phyloP scores from a whole-genome alignment of 2,888 invertebrate genomes.

The Orchestes rusci region DNA sequence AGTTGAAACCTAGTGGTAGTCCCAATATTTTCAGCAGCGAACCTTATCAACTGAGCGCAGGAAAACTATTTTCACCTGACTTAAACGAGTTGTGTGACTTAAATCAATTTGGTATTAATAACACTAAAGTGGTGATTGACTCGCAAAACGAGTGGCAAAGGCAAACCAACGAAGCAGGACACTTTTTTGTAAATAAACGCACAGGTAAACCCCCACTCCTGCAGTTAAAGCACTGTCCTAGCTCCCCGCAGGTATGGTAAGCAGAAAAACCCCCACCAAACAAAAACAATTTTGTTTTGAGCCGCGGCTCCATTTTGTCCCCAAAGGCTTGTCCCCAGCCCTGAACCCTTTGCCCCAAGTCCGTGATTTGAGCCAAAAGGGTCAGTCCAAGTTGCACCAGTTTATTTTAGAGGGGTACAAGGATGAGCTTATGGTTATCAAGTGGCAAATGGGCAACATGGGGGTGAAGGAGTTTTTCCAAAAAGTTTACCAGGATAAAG shows the following conservation, averaged over 20 bases:
- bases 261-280: constrained; percentile 9
- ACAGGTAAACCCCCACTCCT: constrained; percentile 33
- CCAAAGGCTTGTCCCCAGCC: constrained; percentile 56
- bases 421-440: constrained; percentile 37
- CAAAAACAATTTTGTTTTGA: constrained; percentile 40
- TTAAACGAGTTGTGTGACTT: constrained; percentile 1
- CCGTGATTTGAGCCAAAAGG: constrained; percentile 34
- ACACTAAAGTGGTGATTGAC: constrained; percentile 17
- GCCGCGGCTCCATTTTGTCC: constrained; percentile 48
- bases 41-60: too few species aligned
- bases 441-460: constrained; percentile 33
- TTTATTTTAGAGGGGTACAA: constrained; percentile 37
- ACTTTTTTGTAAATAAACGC: constrained; percentile 34
- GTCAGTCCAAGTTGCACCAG: constrained; percentile 35
- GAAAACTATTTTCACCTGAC: too few species aligned
- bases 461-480: constrained; percentile 35
- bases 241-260: constrained; percentile 15
- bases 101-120: constrained; percentile 1
- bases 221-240: too few species aligned
- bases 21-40: background rate
- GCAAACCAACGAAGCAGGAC: constrained; percentile 30
- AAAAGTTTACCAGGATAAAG: constrained; percentile 36
- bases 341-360: constrained; percentile 39
- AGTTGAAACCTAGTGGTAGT: too few species aligned
- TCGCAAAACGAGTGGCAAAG: constrained; percentile 27